A percentile compares a stretch with the other conserved stretches of the same genome.
Conservation (phyloP, 2,113 vertebrate species). For the Bettongia penicillata region DNA sequence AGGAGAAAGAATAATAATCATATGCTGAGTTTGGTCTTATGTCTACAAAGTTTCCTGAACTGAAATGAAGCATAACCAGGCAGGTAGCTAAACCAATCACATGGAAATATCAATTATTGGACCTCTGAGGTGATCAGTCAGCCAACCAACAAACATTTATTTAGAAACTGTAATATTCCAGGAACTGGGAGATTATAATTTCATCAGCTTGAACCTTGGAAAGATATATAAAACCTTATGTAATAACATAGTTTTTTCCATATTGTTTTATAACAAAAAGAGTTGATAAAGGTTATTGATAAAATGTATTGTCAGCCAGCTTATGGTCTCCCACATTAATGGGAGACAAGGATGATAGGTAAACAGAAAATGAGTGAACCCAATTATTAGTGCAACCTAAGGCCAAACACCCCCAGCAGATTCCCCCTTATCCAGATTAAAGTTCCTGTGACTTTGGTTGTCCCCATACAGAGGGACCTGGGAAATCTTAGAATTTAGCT, state of each 20-base stretch:
- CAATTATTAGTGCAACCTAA: not conserved
- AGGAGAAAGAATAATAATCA: not conserved
- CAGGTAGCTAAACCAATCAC: not conserved
- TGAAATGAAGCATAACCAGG: not conserved
- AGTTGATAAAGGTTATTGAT: not conserved
- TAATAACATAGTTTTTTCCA: not conserved
- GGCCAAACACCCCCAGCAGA: not conserved
- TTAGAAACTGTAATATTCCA: not conserved
- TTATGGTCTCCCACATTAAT: not conserved
- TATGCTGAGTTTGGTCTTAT: not conserved
- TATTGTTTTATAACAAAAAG: not conserved
- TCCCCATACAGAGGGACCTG: not conserved
- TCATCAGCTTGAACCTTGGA: not conserved
- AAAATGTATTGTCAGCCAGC: not conserved
- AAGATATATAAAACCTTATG: not conserved
- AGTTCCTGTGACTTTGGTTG: not conserved
- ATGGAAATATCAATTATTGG: slow-evolving; percentile 67
- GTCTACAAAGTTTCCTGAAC: not conserved
- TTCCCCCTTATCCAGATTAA: not conserved
- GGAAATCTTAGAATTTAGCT: not conserved
- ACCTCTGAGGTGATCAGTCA: not conserved
- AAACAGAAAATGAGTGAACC: not conserved
- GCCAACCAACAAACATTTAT: not conserved
- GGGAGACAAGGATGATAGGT: not conserved
- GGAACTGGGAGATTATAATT: not conserved